These are phyloP conservation scores for Todiramphus chloris DNA, from an alignment of 2,113 vertebrate species.

Conservation along the genomic window DNA sequence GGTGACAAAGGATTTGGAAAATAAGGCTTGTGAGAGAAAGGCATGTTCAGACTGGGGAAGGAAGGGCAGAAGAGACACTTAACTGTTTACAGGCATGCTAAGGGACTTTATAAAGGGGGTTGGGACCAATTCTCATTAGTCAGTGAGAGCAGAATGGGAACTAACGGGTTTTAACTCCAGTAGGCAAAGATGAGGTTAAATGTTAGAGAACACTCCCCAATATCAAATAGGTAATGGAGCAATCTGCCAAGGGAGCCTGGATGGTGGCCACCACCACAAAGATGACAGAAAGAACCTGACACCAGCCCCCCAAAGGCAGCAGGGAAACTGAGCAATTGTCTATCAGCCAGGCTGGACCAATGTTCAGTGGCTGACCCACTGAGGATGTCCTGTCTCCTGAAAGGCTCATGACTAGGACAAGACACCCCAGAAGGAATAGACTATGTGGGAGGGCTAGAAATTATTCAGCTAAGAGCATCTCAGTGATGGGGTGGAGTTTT, in stretches of 20 bases:
- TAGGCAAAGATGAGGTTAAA: background rate
- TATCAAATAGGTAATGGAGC: background rate
- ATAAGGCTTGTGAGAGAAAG: slow-evolving; percentile 11
- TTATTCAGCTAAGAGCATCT: background rate
- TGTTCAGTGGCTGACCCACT: background rate
- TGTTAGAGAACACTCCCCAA: background rate
- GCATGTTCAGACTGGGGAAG: background rate
- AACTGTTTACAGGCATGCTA: background rate
- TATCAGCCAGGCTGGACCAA: background rate
- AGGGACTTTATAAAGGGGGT: background rate
- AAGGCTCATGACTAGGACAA: background rate
- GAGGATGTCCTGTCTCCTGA: background rate
- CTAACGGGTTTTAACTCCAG: slow-evolving; percentile 20
- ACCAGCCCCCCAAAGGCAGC: background rate
- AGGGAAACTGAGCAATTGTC: slow-evolving; percentile 2
- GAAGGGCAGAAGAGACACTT: background rate
- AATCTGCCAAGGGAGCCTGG: background rate
- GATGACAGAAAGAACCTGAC: background rate
- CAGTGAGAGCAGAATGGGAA: slow-evolving; percentile 46
- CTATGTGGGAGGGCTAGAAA: background rate
- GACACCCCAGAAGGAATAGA: background rate
- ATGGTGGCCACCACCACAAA: background rate
- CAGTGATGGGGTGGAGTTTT: background rate
- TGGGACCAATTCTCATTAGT: slow-evolving; percentile 37
- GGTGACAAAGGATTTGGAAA: slow-evolving; percentile 21